A percentile compares a stretch with the other conserved stretches of the same genome.
Evolutionary conservation across 2,113 vertebrate genomes (phyloP).

Genomic region (Marmota monax): DNA sequence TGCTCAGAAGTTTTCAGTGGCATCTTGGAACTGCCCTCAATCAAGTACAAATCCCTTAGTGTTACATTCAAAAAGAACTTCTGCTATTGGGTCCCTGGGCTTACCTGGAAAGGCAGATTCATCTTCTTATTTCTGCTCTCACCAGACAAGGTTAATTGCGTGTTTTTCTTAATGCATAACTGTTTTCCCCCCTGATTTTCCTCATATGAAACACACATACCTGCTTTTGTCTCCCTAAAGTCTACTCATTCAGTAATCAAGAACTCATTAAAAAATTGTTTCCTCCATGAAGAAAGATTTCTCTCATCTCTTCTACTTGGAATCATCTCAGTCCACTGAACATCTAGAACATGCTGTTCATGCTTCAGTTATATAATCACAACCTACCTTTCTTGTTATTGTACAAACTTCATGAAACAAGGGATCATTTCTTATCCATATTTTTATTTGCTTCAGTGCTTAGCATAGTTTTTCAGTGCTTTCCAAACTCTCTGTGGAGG

Average conservation of each 20-base stretch:
- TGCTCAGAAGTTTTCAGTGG: not conserved
- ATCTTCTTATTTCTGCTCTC: not conserved
- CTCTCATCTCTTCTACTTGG: not conserved
- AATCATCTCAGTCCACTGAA: not conserved
- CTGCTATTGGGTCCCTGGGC: not conserved
- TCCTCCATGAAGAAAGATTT: not conserved
- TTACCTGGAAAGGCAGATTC: not conserved
- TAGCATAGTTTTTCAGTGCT: not conserved
- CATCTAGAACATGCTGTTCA: not conserved
- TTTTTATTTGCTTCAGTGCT: not conserved
- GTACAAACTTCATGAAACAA: not conserved
- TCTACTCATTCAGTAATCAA: not conserved
- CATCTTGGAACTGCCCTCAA: not conserved
- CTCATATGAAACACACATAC: not conserved
- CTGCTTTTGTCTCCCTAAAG: not conserved
- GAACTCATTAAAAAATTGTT: not conserved
- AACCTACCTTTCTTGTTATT: not conserved
- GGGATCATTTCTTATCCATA: not conserved
- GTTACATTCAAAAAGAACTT: not conserved
- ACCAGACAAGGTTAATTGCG: not conserved
- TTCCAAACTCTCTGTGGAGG: not conserved
- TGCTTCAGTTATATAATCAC: not conserved
- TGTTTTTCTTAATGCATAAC: not conserved
- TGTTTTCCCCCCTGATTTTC: not conserved
- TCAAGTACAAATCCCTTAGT: not conserved